phyloP scores from a whole-genome alignment of 2,888 invertebrate species.

The Venusia cambrica region DNA sequence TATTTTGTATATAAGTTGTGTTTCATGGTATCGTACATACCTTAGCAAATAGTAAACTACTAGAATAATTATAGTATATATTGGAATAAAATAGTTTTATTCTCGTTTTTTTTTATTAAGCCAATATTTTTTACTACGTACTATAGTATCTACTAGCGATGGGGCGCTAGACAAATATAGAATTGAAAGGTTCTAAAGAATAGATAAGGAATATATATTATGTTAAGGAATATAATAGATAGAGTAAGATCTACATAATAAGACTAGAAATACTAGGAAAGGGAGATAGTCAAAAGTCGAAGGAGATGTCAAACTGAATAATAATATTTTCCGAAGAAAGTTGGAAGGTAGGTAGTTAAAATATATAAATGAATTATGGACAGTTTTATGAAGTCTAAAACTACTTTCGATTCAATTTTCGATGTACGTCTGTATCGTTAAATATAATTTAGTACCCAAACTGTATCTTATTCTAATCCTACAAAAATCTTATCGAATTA shows the following conservation, averaged over 20 bases:
- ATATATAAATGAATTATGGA: too few relatives aligned
- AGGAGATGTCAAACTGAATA: slow-evolving; percentile 23
- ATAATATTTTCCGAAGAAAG: too few relatives aligned
- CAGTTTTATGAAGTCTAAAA: slow-evolving; percentile 29
- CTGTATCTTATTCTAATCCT: slow-evolving; percentile 72
- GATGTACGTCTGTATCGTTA: slow-evolving; percentile 63
- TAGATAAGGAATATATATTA: slow-evolving; percentile 51
- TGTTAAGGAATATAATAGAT: slow-evolving; percentile 48
- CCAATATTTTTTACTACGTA: slow-evolving; percentile 50
- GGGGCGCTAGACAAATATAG: slow-evolving; percentile 47
- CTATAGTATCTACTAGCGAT: slow-evolving; percentile 42
- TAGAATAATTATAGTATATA: slow-evolving; percentile 74
- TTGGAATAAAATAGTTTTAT: slow-evolving; percentile 67
- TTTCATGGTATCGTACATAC: slow-evolving; percentile 43
- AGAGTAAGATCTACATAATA: slow-evolving; percentile 38
- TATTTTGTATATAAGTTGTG: slow-evolving; percentile 75
- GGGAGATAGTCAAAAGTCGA: slow-evolving; percentile 31
- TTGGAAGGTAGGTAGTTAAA: too few relatives aligned
- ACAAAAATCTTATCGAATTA: slow-evolving; percentile 59
- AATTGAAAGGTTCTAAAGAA: slow-evolving; percentile 40
- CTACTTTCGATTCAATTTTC: slow-evolving; percentile 49
- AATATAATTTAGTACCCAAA: slow-evolving; percentile 53
- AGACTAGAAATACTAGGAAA: slow-evolving; percentile 37
- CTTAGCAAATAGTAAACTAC: slow-evolving; percentile 58
- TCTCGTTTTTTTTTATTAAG: slow-evolving; percentile 60